Conservation (phyloP, 2,888 invertebrate species). For the Cheilosia scutellata region DNA sequence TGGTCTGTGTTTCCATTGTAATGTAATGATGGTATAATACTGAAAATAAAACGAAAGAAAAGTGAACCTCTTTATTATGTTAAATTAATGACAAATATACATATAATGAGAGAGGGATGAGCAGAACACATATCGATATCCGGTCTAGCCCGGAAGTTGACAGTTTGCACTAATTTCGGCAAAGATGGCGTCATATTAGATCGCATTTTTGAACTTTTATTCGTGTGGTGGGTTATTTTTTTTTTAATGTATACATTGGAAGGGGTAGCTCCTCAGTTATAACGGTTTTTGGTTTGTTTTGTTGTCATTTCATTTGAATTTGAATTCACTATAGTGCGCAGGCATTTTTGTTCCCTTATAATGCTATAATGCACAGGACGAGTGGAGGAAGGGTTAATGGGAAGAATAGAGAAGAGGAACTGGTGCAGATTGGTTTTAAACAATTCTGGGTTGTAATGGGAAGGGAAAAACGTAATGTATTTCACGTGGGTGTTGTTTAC, state of each 20-base stretch:
- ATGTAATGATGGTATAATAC: conserved; percentile 24
- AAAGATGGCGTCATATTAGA: conserved; percentile 7
- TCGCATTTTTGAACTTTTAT: neutral
- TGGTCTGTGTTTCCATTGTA: conserved; percentile 19
- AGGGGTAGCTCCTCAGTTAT: too few relatives aligned
- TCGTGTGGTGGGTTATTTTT: neutral
- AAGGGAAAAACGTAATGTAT: too few relatives aligned
- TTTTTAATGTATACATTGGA: too few relatives aligned
- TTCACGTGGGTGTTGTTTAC: too few relatives aligned
- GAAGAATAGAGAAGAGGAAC: too few relatives aligned
- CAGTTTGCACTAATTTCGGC: neutral
- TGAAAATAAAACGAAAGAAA: conserved; percentile 25
- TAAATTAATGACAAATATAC: neutral
- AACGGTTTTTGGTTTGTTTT: neutral
- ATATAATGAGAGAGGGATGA: neutral
- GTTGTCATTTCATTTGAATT: too few relatives aligned
- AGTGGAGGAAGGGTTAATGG: too few relatives aligned
- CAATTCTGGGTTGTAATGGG: too few relatives aligned
- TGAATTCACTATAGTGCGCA: too few relatives aligned
- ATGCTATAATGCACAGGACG: too few relatives aligned
- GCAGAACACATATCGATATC: conserved; percentile 24
- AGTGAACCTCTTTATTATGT: conserved; percentile 42
- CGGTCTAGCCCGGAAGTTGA: conserved; percentile 44
- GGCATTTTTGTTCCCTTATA: too few relatives aligned
- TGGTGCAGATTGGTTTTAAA: too few relatives aligned